Conservation (phyloP, 2,797 vertebrate species). For the Enteromius treurensis region DNA sequence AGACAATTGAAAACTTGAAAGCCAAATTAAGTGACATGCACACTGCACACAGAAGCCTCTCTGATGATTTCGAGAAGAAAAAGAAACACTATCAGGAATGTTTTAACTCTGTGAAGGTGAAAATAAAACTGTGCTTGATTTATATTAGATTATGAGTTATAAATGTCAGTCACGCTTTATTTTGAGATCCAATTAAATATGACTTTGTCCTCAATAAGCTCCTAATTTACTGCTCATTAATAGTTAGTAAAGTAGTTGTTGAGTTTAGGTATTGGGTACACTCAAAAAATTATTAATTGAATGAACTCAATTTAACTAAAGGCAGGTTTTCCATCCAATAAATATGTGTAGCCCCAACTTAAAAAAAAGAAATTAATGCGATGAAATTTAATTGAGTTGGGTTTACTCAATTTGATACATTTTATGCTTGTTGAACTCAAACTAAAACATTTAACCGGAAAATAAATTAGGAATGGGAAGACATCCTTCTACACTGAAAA, state of each 20-base stretch:
- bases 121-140: not conserved
- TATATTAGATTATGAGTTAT: not conserved
- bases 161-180: not conserved
- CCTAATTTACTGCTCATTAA: not conserved
- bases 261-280: not conserved
- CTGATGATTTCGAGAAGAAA: constrained; percentile 59
- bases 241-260: not conserved
- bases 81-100: constrained; percentile 49
- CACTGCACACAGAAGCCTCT: constrained; percentile 54
- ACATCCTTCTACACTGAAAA: too few species aligned
- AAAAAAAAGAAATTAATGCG: too few species aligned
- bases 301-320: too few species aligned
- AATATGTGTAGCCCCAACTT: too few species aligned
- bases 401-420: too few species aligned
- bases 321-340: too few species aligned
- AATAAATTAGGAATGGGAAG: too few species aligned
- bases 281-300: too few species aligned
- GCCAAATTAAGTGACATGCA: constrained; percentile 54
- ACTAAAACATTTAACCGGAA: too few species aligned
- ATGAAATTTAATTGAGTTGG: too few species aligned
- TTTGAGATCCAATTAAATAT: not conserved
- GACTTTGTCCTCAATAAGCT: not conserved
- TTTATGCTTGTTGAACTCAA: too few species aligned
- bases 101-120: constrained; percentile 60
- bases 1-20: constrained; percentile 62